Percentiles rank a stretch among this genome's conserved stretches.
These are phyloP conservation scores for Drosophila teissieri DNA, from an alignment of 1,140 invertebrate genomes.

Conservation along the genomic window DNA sequence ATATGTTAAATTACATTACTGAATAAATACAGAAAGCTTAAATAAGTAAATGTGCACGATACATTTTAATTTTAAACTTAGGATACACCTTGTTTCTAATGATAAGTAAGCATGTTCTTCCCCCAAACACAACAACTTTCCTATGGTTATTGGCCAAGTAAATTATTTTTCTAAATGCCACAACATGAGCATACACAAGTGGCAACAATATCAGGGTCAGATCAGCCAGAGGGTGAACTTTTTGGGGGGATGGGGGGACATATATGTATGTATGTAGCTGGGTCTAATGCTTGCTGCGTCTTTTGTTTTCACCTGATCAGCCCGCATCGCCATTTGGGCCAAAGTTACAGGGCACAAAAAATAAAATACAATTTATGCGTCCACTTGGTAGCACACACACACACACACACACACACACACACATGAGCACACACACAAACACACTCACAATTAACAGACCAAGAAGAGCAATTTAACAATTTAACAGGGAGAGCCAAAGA, in stretches of 20 bases:
- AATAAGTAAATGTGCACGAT: too few relatives aligned
- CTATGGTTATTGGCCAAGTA: conserved; percentile 12
- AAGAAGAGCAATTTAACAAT: conserved; percentile 29
- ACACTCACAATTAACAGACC: conserved; percentile 57
- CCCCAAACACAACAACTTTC: background rate
- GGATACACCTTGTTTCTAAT: too few relatives aligned
- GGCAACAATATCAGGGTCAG: conserved; percentile 55
- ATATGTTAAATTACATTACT: too few relatives aligned
- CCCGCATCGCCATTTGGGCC: conserved; percentile 76
- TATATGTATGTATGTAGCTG: too few relatives aligned
- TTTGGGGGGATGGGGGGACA: conserved; percentile 1
- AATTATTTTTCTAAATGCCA: conserved; percentile 18
- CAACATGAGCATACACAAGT: conserved; percentile 52
- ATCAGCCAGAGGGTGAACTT: conserved; percentile 17
- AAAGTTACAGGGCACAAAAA: conserved; percentile 58
- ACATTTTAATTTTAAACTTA: too few relatives aligned
- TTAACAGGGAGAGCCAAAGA: conserved; percentile 33
- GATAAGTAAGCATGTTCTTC: background rate
- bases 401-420: conserved; percentile 28
- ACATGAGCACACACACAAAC: too few relatives aligned
- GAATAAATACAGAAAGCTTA: too few relatives aligned
- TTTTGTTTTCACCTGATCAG: conserved; percentile 75
- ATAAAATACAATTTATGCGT: conserved; percentile 77
- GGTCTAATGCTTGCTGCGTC: conserved; percentile 39
- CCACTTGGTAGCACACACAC: conserved; percentile 60